phyloP scores from a whole-genome alignment of 2,797 vertebrate genomes.

The Avahi laniger region DNA sequence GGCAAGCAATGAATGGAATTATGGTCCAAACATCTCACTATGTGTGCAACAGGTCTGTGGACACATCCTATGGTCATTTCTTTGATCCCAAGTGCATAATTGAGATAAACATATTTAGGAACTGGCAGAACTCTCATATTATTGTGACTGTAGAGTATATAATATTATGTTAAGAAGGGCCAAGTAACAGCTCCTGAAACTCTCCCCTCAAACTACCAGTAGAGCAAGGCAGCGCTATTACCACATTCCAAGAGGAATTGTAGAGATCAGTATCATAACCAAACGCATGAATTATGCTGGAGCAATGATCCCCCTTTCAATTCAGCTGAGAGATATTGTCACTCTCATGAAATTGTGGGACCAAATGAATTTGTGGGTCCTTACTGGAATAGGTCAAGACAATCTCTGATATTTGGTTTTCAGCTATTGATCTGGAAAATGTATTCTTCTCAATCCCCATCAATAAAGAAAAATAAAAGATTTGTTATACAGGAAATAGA shows the following conservation, averaged over 20 bases:
- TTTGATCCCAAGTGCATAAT: background rate
- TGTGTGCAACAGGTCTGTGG: background rate
- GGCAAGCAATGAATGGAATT: background rate
- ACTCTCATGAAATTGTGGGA: background rate
- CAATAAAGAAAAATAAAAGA: background rate
- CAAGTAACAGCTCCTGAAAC: background rate
- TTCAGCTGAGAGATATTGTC: background rate
- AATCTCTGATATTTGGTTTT: background rate
- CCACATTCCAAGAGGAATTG: background rate
- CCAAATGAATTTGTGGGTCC: background rate
- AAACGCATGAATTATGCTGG: background rate
- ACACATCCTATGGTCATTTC: background rate
- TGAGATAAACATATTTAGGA: background rate
- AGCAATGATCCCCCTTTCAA: fast-evolving
- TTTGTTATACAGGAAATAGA: background rate
- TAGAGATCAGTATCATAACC: background rate
- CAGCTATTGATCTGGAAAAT: background rate
- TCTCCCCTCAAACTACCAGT: background rate
- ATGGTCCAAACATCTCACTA: background rate
- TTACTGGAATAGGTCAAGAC: background rate
- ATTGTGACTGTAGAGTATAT: background rate
- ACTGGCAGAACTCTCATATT: background rate
- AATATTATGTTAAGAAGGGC: background rate
- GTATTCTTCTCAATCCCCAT: background rate
- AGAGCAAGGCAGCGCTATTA: background rate